Percentiles rank a stretch among this genome's conserved stretches.
phyloP scores from a whole-genome alignment of 2,888 invertebrate genomes.

The Epinotia brunnichana region DNA sequence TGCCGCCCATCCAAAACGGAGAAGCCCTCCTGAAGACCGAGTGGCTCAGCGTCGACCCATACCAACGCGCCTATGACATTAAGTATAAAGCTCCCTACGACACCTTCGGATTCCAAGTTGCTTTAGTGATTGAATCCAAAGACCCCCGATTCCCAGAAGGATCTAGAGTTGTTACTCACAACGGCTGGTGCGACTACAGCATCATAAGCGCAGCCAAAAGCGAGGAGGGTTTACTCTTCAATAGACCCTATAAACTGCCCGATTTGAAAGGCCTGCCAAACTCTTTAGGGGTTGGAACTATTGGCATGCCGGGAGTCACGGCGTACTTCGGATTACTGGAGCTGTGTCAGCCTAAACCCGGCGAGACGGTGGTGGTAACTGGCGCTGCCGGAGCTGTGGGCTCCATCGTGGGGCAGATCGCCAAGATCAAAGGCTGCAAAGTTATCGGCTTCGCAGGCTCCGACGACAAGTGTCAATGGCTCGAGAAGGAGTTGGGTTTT shows the following conservation, averaged over 20 bases:
- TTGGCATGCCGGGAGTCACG: slow-evolving; percentile 88
- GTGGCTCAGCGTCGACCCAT: slow-evolving; percentile 49
- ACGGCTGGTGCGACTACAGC: too few relatives aligned
- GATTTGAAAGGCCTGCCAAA: slow-evolving; percentile 77
- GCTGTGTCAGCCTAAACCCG: slow-evolving; percentile 86
- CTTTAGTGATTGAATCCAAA: slow-evolving; percentile 84
- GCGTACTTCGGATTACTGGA: slow-evolving; percentile 89
- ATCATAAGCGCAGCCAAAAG: slow-evolving; percentile 47
- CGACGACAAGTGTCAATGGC: slow-evolving; percentile 85
- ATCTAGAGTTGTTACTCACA: slow-evolving; percentile 81
- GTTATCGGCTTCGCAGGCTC: too few relatives aligned
- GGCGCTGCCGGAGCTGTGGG: slow-evolving; percentile 90
- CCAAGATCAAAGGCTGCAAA: slow-evolving; percentile 55
- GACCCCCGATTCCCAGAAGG: slow-evolving; percentile 85
- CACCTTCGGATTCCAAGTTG: slow-evolving; percentile 60
- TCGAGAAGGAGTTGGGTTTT: slow-evolving; percentile 84
- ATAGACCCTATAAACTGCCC: slow-evolving; percentile 70
- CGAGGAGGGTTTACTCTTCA: slow-evolving; percentile 44
- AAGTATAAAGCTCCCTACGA: slow-evolving; percentile 65
- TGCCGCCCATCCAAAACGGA: slow-evolving; percentile 84
- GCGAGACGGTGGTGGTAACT: slow-evolving; percentile 88
- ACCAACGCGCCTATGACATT: slow-evolving; percentile 54
- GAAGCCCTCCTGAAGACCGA: slow-evolving; percentile 67
- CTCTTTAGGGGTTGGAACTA: slow-evolving; percentile 84
- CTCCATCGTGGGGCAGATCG: slow-evolving; percentile 86